Evolutionary conservation across 64 coral and sea anemone genomes (phyloP), one percentile per base, ranked within the genome.

Genomic region (Pocillopora damicornis): DNA sequence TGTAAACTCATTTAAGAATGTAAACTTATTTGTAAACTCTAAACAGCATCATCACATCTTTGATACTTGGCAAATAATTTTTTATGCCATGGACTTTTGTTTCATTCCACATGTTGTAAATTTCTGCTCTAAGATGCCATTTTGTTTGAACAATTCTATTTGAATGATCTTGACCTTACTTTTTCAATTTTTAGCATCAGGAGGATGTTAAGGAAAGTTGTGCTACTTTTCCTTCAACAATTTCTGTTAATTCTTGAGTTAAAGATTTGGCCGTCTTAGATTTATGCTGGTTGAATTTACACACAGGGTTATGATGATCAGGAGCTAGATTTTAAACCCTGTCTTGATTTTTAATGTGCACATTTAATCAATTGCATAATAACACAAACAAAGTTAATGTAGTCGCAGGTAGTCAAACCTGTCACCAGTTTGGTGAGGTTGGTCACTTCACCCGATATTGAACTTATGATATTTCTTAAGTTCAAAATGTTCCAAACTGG

Each of bases 401-500:
- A 0, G 11, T 30, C 42, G 37, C 22, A 79, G 87, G 79, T 79
- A 76, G 89, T 0, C 86, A 63, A 10, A 37, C 38, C 2, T 96
- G 94, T 84, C 90, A 92, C 35, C 90, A 62, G 37, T 96, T 90
- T 83, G 94, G 95, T 61, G 88, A 98, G 36, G 8, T 35, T 57
- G 95, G 95, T 15, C 95, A 98, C 51, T 93, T 98, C 74, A 74
- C 91, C 17, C 74, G 90, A 6, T 90, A 95, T 75, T 95, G 93
- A 22, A 76, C 93, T 0, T 73, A 2, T 25, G 5, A 34, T 22
- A 73, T 73, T 20, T 8, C 15, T 73, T 22, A 51, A 4, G 42
- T 30, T 12, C 69, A 73, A 26, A 30, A 30, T 30, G 30, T 30
- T 30, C 30, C 30, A 30, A 30, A 30, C 30, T 30, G 30, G 30